These are phyloP conservation scores for Catalaphyllia jardinei DNA, from an alignment of 64 coral and sea anemone genomes.

Conservation along the genomic window DNA sequence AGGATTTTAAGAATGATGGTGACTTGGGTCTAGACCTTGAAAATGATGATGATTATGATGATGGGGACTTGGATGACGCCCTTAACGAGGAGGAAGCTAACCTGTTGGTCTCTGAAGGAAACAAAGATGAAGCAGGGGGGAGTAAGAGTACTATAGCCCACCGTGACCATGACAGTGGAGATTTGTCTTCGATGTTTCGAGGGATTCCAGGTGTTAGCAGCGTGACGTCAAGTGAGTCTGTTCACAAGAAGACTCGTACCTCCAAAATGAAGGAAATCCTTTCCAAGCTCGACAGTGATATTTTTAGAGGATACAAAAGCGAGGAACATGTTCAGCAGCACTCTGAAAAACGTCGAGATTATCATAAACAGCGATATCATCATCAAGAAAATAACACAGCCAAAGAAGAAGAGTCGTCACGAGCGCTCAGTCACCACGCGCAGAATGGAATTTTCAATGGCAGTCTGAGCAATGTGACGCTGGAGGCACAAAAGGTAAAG, in stretches of 20 bases:
- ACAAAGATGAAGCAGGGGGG: background rate
- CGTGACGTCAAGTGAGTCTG: background rate
- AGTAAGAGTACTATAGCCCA: slow-evolving; percentile 21
- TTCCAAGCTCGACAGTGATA: slow-evolving; percentile 32
- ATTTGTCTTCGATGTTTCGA: background rate
- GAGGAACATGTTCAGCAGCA: background rate
- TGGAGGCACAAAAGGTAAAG: slow-evolving; percentile 5
- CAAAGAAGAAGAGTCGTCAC: background rate
- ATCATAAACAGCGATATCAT: background rate
- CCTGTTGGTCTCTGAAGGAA: slow-evolving; percentile 7
- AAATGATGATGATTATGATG: slow-evolving; percentile 22
- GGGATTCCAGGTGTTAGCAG: background rate
- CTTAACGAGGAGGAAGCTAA: slow-evolving; percentile 11
- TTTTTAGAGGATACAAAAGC: slow-evolving; percentile 32
- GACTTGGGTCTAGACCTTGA: slow-evolving; percentile 1
- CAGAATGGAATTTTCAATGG: slow-evolving; percentile 28
- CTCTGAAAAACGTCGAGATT: background rate
- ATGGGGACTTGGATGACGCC: slow-evolving; percentile 19
- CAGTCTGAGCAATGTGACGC: slow-evolving; percentile 9
- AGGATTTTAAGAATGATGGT: slow-evolving; percentile 36
- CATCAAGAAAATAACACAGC: background rate
- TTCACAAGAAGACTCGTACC: background rate
- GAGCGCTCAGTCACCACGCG: slow-evolving; percentile 25
- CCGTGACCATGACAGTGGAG: background rate
- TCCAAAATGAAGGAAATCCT: slow-evolving; percentile 19